Evolutionary conservation across 2,113 vertebrate genomes (phyloP).

Genomic region (Grantiella picta): DNA sequence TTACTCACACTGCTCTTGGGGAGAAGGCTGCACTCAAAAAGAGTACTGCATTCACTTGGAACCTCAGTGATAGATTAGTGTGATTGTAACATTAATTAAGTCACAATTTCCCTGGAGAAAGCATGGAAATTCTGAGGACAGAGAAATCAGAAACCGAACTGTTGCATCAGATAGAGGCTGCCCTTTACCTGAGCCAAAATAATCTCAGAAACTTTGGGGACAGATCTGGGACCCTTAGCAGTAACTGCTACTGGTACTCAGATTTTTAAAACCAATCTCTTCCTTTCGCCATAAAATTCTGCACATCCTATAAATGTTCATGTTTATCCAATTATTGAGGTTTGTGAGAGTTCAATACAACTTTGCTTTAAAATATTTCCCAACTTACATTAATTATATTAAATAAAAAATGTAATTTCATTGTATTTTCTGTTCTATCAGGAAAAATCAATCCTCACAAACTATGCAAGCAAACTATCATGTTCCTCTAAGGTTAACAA

Average conservation of each 20-base stretch:
- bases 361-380: neutral
- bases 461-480: neutral
- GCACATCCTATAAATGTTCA: neutral
- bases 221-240: neutral
- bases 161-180: neutral
- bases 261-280: neutral
- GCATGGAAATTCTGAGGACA: neutral
- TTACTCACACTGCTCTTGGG: neutral
- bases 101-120: neutral
- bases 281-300: neutral
- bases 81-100: neutral
- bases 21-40: neutral
- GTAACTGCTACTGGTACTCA: neutral
- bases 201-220: neutral
- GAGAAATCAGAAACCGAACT: neutral
- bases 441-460: neutral
- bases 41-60: neutral
- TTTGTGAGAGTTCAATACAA: neutral
- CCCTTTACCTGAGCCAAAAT: neutral
- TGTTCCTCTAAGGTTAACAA: neutral
- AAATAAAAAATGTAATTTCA: neutral
- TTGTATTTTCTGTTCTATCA: neutral
- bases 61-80: neutral
- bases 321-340: neutral
- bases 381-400: neutral